phyloP scores from a whole-genome alignment of 2,888 invertebrate species.

The Strigamia crassipes region DNA sequence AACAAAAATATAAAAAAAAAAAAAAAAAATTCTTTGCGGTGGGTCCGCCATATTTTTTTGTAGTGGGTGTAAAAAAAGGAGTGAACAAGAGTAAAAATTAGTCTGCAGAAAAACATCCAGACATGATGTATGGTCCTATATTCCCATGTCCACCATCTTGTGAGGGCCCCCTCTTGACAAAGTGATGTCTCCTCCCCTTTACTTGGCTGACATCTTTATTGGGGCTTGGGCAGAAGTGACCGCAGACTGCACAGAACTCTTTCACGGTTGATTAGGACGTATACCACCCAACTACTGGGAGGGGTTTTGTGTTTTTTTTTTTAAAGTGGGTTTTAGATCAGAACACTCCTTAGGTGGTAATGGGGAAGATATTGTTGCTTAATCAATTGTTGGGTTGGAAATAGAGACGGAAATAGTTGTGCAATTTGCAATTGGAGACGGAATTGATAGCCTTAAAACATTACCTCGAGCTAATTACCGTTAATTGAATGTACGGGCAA shows the following conservation, averaged over 20 bases:
- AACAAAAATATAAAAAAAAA: no score
- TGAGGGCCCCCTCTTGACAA: neutral
- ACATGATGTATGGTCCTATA: neutral
- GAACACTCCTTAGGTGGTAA: no score
- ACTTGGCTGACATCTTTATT: constrained; percentile 4
- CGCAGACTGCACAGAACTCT: neutral
- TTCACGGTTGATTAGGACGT: neutral
- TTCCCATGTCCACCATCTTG: neutral
- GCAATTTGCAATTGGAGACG: neutral
- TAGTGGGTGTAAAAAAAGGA: no score
- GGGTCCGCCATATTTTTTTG: no score
- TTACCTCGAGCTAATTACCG: neutral
- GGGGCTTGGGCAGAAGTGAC: neutral
- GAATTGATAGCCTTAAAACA: neutral
- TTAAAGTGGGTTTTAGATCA: neutral
- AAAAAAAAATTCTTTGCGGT: no score
- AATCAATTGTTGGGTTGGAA: neutral
- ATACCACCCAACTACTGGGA: constrained; percentile 1
- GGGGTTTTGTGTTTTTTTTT: neutral
- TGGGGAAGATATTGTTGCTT: no score
- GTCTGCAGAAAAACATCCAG: no score
- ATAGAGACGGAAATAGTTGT: neutral
- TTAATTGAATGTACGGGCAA: neutral
- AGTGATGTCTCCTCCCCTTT: neutral
- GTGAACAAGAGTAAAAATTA: no score